Conservation (phyloP, 2,113 vertebrate species). For the Mola mola region DNA sequence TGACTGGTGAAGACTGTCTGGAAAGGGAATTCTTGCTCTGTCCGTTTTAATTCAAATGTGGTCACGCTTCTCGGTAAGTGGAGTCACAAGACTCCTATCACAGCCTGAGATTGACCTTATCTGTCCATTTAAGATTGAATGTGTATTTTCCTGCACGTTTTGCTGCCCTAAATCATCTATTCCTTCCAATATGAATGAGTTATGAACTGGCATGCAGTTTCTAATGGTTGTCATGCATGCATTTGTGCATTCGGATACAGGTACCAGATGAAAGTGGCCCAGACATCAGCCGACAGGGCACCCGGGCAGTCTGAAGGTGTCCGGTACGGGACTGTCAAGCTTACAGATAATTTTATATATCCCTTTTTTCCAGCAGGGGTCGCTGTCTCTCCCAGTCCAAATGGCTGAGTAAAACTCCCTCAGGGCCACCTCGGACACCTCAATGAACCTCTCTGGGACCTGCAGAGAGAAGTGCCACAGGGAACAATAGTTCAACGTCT, state of each 20-base stretch:
- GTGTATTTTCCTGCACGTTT: conserved; percentile 1
- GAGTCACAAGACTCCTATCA: conserved; percentile 61
- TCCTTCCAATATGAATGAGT: too few relatives aligned
- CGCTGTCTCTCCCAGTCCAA: conserved; percentile 96
- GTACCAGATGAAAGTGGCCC: not conserved
- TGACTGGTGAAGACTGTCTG: conserved; percentile 40
- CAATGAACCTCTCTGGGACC: conserved; percentile 98
- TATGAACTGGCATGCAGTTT: too few relatives aligned
- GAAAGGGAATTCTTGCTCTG: conserved; percentile 37
- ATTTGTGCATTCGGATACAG: conserved; percentile 13
- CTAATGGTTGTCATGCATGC: conserved; percentile 18
- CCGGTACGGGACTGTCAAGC: conserved; percentile 96
- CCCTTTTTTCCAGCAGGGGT: conserved; percentile 99
- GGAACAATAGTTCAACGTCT: too few relatives aligned
- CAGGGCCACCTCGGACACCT: conserved; percentile 97
- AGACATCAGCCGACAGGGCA: conserved; percentile 88
- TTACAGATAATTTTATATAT: conserved; percentile 99
- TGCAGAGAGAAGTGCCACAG: too few relatives aligned
- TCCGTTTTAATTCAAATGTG: conserved; percentile 39
- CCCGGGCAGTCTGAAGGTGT: conserved; percentile 97
- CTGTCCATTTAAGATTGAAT: not conserved
- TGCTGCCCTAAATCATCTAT: too few relatives aligned
- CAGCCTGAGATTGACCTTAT: conserved; percentile 12
- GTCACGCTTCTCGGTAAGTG: conserved; percentile 50
- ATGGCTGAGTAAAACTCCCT: conserved; percentile 99